Conservation (phyloP, 2,113 vertebrate genomes). For the Podarcis muralis region DNA sequence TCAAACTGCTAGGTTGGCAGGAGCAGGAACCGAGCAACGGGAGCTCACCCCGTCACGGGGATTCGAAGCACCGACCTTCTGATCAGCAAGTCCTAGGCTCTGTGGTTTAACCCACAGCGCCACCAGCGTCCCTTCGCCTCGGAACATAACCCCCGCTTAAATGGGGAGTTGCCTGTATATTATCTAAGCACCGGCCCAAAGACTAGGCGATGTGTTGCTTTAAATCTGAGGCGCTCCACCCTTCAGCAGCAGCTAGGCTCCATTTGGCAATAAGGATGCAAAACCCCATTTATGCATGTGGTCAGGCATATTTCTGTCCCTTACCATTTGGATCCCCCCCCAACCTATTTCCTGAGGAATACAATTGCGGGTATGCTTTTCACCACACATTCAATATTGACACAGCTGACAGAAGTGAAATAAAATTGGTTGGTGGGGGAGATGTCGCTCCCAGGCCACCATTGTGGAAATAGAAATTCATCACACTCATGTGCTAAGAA, state of each 20-base stretch:
- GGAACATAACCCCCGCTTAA: too few species aligned
- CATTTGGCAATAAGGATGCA: neutral
- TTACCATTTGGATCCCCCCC: neutral
- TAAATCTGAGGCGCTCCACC: neutral
- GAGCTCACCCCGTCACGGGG: too few species aligned
- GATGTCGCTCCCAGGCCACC: neutral
- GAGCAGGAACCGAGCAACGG: too few species aligned
- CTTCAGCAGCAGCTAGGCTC: neutral
- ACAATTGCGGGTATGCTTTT: neutral
- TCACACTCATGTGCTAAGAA: slow-evolving; percentile 4
- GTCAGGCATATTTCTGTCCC: neutral
- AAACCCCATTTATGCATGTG: neutral
- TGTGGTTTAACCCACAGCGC: too few species aligned
- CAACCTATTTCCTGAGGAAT: neutral
- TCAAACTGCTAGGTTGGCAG: too few species aligned
- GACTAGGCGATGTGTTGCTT: neutral
- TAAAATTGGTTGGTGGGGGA: neutral
- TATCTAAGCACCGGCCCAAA: neutral
- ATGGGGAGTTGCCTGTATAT: neutral
- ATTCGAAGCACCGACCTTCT: too few species aligned
- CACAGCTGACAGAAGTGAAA: neutral
- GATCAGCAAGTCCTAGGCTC: too few species aligned
- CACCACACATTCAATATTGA: neutral
- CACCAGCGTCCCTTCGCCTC: too few species aligned
- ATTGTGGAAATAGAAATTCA: neutral